Base-by-base conservation (phyloP, 2,113 vertebrate genomes). In the Megatriorchis doriae region DNA sequence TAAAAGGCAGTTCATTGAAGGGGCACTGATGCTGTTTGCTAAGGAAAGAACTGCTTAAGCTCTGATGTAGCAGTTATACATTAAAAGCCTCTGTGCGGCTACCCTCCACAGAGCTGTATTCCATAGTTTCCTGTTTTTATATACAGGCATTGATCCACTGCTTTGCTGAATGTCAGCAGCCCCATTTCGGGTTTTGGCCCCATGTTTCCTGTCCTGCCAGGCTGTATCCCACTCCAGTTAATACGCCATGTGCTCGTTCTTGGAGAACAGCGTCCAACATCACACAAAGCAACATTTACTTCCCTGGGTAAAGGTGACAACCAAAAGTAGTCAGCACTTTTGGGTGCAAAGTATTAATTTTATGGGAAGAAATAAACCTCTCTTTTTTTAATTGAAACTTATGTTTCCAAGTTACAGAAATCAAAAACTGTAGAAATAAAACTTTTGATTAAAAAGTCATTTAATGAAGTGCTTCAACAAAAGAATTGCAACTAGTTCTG, bases 1-100 rank as follows among this genome's bases (percentile, higher is more conserved):
- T 25, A 80, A 68, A 26, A 62, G 40, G n/a, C 32, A 81, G 73
- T 88, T 97, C 94, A 95, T 2, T 67, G 45, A 88, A 81, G 58
- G 48, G 77, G 22, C 74, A 92, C 14, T 4, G 5, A 62, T 6
- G 6, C 67, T 59, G 16, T 47, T 63, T 2, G 0, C 34, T 27
- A 75, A 48, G 36, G 13, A 65, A 86, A 65, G 36, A 80, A 55
- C 20, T 80, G 70, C 68, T 86, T 62, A 82, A 79, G 16, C 40
- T 59, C 5, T 55, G 25, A 55, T 43, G 17, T 8, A 31, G 50
- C 6, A 25, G 26, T 36, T 45, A 32, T 6, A 47, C 27, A 15
- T 12, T 47, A 66, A 79, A 92, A 81, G 47, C 13, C 21, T 63
- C 52, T 40, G 11, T n/a, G 16, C 56, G 21, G 26, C n/a, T 87